A percentile compares a stretch with the other conserved stretches of the same genome.
These are phyloP conservation scores for Sitta europaea DNA, from an alignment of 2,113 vertebrate species.

Conservation along the genomic window DNA sequence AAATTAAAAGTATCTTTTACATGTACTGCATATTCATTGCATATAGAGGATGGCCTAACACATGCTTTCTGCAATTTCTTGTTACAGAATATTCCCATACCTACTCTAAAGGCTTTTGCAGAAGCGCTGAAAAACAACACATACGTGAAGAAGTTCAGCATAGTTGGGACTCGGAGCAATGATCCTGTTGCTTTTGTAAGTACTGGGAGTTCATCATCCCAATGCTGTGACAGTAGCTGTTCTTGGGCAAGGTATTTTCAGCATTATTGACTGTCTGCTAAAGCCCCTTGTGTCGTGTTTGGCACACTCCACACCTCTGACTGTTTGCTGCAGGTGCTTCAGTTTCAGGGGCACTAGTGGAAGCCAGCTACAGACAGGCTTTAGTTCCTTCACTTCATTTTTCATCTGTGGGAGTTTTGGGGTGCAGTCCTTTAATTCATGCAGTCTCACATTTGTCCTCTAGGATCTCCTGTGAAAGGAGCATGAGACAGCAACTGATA, in stretches of 20 bases:
- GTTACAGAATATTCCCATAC: constrained; percentile 90
- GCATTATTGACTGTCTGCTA: neutral
- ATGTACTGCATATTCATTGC: neutral
- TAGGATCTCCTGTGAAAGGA: neutral
- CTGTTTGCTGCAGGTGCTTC: neutral
- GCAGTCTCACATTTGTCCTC: neutral
- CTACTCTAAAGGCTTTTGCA: constrained; percentile 88
- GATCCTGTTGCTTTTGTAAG: constrained; percentile 93
- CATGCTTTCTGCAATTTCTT: neutral
- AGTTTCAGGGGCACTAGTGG: neutral
- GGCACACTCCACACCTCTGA: neutral
- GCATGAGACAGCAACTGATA: rapidly evolving
- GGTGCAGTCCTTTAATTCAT: neutral
- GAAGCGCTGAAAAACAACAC: constrained; percentile 88
- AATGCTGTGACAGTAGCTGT: neutral
- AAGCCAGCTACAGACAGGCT: neutral
- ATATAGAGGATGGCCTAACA: neutral
- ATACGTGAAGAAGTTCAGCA: constrained; percentile 90
- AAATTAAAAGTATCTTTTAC: neutral
- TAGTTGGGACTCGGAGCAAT: constrained; percentile 93
- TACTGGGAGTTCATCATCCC: neutral
- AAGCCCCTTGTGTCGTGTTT: neutral
- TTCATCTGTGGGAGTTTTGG: neutral
- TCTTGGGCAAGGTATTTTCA: neutral
- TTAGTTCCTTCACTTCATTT: neutral